These are phyloP conservation scores for Cataglyphis altisquamis DNA, from an alignment of 2,888 invertebrate genomes.

Conservation along the genomic window DNA sequence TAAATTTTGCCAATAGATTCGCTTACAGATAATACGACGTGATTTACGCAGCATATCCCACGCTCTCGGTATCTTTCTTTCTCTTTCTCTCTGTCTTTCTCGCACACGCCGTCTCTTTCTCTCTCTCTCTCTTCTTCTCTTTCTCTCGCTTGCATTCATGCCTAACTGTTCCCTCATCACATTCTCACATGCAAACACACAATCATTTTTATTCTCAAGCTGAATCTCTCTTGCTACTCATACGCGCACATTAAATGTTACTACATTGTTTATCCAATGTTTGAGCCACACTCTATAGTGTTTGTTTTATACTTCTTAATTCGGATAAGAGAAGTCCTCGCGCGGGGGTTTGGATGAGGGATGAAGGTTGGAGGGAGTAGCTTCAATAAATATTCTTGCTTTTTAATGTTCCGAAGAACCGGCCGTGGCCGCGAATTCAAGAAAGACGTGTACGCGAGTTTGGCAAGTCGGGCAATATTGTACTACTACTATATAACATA, in stretches of 20 bases:
- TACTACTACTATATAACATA: slow-evolving; percentile 76
- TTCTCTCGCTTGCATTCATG: not conserved
- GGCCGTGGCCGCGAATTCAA: slow-evolving; percentile 48
- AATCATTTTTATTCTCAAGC: slow-evolving; percentile 30
- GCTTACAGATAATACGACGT: slow-evolving; percentile 65
- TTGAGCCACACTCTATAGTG: slow-evolving; percentile 76
- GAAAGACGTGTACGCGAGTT: slow-evolving; percentile 78
- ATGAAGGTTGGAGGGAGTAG: not conserved
- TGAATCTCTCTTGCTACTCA: slow-evolving; percentile 42
- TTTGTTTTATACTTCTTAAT: slow-evolving; percentile 78
- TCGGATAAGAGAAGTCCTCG: slow-evolving; percentile 85
- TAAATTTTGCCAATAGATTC: slow-evolving; percentile 42
- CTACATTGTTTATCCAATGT: slow-evolving; percentile 68
- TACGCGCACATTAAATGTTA: slow-evolving; percentile 58
- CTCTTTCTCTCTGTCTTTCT: slow-evolving; percentile 25
- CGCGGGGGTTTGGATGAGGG: slow-evolving; percentile 58
- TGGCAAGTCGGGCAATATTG: slow-evolving; percentile 85
- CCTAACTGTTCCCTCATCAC: not conserved
- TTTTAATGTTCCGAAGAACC: slow-evolving; percentile 40
- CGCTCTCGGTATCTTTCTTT: slow-evolving; percentile 8
- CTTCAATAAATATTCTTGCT: slow-evolving; percentile 37
- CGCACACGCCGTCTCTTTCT: slow-evolving; percentile 25
- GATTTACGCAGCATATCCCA: slow-evolving; percentile 51
- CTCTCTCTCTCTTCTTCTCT: slow-evolving; percentile 18
- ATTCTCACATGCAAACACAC: slow-evolving; percentile 28